phyloP scores from a whole-genome alignment of 2,888 invertebrate species.

The Ormyrus pomaceus region DNA sequence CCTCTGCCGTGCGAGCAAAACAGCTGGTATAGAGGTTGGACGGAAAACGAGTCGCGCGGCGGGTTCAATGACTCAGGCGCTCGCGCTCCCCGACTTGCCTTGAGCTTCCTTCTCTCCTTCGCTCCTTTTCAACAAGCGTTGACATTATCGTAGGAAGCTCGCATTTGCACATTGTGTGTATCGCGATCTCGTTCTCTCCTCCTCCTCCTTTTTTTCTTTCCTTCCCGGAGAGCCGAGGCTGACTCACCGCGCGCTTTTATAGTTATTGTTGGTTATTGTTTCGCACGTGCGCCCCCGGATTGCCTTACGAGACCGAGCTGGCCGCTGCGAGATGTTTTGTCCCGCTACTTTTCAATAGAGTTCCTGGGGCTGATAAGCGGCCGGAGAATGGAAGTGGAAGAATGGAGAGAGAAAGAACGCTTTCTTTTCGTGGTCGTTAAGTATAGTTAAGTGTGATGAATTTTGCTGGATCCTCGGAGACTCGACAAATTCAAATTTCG shows the following conservation, averaged over 20 bases:
- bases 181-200: conserved; percentile 13
- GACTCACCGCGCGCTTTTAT: conserved; percentile 2
- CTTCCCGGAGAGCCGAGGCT: neutral
- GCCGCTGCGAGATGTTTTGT: too few species aligned
- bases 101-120: conserved; percentile 41
- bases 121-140: neutral
- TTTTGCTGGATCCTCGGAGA: too few species aligned
- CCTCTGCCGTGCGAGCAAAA: conserved; percentile 62
- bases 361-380: too few species aligned
- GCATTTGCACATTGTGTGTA: too few species aligned
- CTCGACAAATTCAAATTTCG: too few species aligned
- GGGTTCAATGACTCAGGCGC: conserved; percentile 71
- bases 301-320: neutral
- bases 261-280: neutral
- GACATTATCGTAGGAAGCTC: too few species aligned
- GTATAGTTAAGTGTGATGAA: too few species aligned
- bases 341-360: too few species aligned
- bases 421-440: too few species aligned
- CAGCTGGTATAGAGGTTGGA: conserved; percentile 70
- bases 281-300: neutral
- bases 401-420: neutral
- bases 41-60: conserved; percentile 37
- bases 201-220: neutral
- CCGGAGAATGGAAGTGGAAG: neutral
- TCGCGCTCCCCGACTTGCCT: conserved; percentile 36